Percentiles rank a stretch among this genome's conserved stretches.
Conservation (phyloP, 2,113 vertebrate genomes). For the Actenoides lindsayi region DNA sequence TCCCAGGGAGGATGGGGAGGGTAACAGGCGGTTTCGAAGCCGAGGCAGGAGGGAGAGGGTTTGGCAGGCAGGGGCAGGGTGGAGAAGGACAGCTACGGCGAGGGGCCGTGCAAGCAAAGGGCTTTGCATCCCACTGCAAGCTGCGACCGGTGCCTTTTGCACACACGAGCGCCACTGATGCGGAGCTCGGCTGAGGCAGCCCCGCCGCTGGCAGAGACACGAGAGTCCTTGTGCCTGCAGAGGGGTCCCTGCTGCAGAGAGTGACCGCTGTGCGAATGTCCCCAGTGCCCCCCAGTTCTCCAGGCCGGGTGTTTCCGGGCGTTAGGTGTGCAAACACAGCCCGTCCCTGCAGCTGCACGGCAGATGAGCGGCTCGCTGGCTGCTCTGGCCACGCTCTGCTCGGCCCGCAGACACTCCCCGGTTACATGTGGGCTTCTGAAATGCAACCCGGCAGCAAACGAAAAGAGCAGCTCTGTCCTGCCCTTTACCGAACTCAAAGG, state of each 20-base stretch:
- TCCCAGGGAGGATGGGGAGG: background rate
- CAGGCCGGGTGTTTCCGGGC: background rate
- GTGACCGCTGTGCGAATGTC: fast-evolving
- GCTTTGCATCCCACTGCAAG: fast-evolving
- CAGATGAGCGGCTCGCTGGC: background rate
- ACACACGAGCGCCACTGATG: fast-evolving
- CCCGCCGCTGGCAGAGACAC: fast-evolving
- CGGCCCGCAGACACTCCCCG: background rate
- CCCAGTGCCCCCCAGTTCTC: fast-evolving
- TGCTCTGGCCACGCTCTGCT: background rate
- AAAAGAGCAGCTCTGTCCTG: background rate
- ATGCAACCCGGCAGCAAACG: background rate
- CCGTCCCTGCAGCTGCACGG: background rate
- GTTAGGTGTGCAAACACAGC: background rate
- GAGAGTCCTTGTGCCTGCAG: fast-evolving
- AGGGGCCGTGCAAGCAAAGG: background rate
- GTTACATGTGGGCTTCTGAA: fast-evolving
- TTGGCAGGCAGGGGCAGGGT: background rate
- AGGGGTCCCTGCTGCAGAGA: background rate
- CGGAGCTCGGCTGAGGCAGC: background rate
- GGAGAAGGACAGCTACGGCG: fast-evolving
- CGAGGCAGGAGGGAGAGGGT: background rate
- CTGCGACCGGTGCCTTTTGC: fast-evolving
- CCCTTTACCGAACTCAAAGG: background rate
- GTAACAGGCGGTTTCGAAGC: background rate